Evolutionary conservation across 2,888 invertebrate genomes (phyloP).

Genomic region (Drosophila histrio): DNA sequence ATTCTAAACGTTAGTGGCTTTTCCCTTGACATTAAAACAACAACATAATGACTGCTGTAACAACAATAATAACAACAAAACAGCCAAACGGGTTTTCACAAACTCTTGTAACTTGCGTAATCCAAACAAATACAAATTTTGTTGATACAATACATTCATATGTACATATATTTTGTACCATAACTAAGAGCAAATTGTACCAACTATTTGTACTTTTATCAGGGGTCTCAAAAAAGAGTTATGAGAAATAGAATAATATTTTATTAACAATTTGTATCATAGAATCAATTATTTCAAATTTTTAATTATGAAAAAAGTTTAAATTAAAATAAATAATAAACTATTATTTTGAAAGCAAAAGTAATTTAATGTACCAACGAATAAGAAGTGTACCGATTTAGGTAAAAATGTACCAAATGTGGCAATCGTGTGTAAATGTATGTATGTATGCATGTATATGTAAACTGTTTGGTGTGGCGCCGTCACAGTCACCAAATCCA

Average conservation of each 20-base stretch:
- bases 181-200: too few relatives aligned
- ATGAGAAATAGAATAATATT: too few relatives aligned
- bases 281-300: too few relatives aligned
- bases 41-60: conserved; percentile 19
- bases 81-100: conserved; percentile 59
- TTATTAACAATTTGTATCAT: too few relatives aligned
- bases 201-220: not conserved
- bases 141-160: not conserved
- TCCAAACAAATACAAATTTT: conserved; percentile 35
- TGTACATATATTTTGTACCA: too few relatives aligned
- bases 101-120: conserved; percentile 62
- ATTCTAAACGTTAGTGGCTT: conserved; percentile 28
- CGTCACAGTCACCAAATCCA: conserved; percentile 54
- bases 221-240: too few relatives aligned
- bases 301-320: too few relatives aligned
- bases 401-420: too few relatives aligned
- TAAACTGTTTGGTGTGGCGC: conserved; percentile 10
- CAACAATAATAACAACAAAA: conserved; percentile 23
- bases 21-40: conserved; percentile 52
- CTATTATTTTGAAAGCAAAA: too few relatives aligned
- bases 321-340: too few relatives aligned
- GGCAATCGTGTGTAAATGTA: not conserved
- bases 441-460: not conserved
- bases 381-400: too few relatives aligned
- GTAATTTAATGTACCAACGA: too few relatives aligned